Conservation (phyloP, 2,797 vertebrate species). For the Leptatherina wallacei region DNA sequence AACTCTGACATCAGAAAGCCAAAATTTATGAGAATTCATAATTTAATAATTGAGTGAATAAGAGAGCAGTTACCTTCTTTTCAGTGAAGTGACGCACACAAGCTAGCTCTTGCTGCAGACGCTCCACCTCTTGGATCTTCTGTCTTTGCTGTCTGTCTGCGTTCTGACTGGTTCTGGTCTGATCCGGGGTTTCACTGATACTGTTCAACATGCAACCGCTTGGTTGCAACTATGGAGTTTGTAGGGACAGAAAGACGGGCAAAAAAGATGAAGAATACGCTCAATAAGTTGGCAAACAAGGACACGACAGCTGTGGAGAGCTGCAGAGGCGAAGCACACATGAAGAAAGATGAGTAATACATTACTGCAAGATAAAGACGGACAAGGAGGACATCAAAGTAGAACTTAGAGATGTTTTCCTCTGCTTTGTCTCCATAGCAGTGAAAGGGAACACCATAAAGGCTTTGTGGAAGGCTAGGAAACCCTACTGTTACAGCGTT, state of each 20-base stretch:
- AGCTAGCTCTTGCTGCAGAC: conserved; percentile 46
- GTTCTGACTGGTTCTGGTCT: conserved; percentile 34
- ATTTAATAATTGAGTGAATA: conserved; percentile 22
- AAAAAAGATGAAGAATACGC: conserved; percentile 12
- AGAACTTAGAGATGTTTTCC: conserved; percentile 52
- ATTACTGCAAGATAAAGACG: conserved; percentile 22
- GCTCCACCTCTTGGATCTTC: conserved; percentile 53
- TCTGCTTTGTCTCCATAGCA: conserved; percentile 62
- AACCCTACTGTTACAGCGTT: conserved; percentile 61
- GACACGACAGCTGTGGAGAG: conserved; percentile 9
- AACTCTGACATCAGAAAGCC: neutral
- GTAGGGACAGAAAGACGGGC: conserved; percentile 25
- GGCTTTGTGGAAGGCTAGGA: conserved; percentile 58
- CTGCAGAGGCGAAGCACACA: conserved; percentile 15
- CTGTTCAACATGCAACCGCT: conserved; percentile 31
- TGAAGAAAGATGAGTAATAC: conserved; percentile 26
- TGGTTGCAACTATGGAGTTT: conserved; percentile 44
- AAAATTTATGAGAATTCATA: conserved; percentile 11
- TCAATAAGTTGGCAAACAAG: conserved; percentile 9
- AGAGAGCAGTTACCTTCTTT: conserved; percentile 65
- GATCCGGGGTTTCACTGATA: conserved; percentile 41
- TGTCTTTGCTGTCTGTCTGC: conserved; percentile 36
- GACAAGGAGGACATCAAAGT: conserved; percentile 39
- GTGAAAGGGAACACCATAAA: conserved; percentile 68
- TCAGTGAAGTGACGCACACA: conserved; percentile 10